Conservation (phyloP, 2,888 invertebrate species). For the Drosophila bunnanda region DNA sequence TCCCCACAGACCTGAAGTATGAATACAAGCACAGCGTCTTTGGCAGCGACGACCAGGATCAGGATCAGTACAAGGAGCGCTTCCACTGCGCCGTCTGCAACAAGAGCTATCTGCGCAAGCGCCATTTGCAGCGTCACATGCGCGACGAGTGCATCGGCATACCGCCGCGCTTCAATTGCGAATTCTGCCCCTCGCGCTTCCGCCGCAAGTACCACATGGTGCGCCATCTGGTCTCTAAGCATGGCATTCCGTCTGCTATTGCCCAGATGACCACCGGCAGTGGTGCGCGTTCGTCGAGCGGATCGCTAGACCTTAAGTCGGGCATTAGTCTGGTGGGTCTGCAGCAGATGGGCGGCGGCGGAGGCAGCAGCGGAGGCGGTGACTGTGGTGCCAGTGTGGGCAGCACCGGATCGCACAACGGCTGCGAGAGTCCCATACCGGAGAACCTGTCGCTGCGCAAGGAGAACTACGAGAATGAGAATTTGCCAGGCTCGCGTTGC, state of each 20-base stretch:
- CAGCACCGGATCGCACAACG: constrained; percentile 72
- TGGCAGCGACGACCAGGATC: constrained; percentile 53
- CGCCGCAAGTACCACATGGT: constrained; percentile 86
- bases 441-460: constrained; percentile 83
- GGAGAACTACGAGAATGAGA: constrained; percentile 69
- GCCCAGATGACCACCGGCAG: constrained; percentile 78
- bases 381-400: constrained; percentile 54
- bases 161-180: constrained; percentile 86
- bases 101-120: constrained; percentile 87
- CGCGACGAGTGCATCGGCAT: constrained; percentile 86
- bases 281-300: constrained; percentile 51
- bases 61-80: constrained; percentile 77
- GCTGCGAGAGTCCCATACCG: constrained; percentile 79
- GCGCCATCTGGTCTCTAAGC: constrained; percentile 85
- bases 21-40: constrained; percentile 66
- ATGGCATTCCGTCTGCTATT: constrained; percentile 81
- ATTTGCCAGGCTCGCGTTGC: constrained; percentile 61
- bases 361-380: constrained; percentile 10
- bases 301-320: constrained; percentile 53
- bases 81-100: constrained; percentile 86
- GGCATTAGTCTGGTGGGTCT: constrained; percentile 16
- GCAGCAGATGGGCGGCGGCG: constrained; percentile 15
- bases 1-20: constrained; percentile 52
- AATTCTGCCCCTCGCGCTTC: constrained; percentile 85
- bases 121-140: constrained; percentile 87